Conservation (phyloP, 2,888 invertebrate genomes). For the Resseliella maxima region DNA sequence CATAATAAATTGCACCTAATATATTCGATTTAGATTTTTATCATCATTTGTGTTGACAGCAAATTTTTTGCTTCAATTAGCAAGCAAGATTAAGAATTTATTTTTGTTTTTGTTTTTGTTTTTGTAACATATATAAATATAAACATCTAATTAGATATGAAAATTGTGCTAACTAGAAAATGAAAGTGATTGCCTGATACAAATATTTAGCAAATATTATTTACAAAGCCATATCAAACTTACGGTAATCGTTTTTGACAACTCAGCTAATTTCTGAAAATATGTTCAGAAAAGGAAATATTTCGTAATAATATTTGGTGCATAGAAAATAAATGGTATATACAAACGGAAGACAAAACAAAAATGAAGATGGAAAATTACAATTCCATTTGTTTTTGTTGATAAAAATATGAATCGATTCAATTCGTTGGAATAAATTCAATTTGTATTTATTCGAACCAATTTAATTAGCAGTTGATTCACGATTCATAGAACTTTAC, state of each 20-base stretch:
- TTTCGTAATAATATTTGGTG: conserved; percentile 29
- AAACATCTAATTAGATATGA: neutral
- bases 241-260: conserved; percentile 83
- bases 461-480: too few species aligned
- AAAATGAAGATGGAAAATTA: too few species aligned
- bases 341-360: too few species aligned
- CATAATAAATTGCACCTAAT: conserved; percentile 94
- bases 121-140: neutral
- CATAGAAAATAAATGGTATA: neutral
- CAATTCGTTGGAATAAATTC: too few species aligned
- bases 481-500: too few species aligned
- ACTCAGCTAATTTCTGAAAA: conserved; percentile 84
- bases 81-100: too few species aligned
- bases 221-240: conserved; percentile 66
- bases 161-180: neutral
- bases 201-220: conserved; percentile 35
- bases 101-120: too few species aligned
- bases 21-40: conserved; percentile 36
- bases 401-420: too few species aligned
- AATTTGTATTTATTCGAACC: too few species aligned
- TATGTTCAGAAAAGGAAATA: conserved; percentile 58
- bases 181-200: neutral
- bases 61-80: too few species aligned
- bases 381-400: too few species aligned
- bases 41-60: too few species aligned